These are phyloP conservation scores for Rapana venosa DNA, from an alignment of 2,888 invertebrate species.

Conservation along the genomic window DNA sequence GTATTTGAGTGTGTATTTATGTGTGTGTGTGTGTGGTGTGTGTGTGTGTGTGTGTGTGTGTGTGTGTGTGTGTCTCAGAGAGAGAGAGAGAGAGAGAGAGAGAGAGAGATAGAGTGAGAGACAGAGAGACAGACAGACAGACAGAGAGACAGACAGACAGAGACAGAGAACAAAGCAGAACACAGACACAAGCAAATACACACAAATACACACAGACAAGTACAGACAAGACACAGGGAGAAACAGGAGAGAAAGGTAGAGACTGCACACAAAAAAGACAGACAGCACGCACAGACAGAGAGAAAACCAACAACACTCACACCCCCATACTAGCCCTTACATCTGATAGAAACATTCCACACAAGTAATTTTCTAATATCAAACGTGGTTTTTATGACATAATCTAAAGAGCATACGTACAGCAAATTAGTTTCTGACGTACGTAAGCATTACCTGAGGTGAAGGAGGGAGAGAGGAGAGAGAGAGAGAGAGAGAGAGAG, in stretches of 20 bases:
- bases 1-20: too few relatives aligned
- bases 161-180: not conserved
- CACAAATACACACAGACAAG: too few relatives aligned
- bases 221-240: not conserved
- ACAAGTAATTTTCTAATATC: not conserved
- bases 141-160: not conserved
- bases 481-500: conserved; percentile 10
- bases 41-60: too few relatives aligned
- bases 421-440: too few relatives aligned
- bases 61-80: too few relatives aligned
- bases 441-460: too few relatives aligned
- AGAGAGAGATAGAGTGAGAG: conserved; percentile 18
- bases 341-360: not conserved
- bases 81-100: conserved; percentile 12
- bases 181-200: too few relatives aligned
- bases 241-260: not conserved
- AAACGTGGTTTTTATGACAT: too few relatives aligned
- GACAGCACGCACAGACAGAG: not conserved
- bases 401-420: too few relatives aligned
- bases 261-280: not conserved
- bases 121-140: conserved; percentile 18
- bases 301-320: not conserved
- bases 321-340: not conserved
- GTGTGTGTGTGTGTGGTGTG: too few relatives aligned
- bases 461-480: not conserved